Evolutionary conservation across 2,113 vertebrate species (phyloP).

Genomic region (Campylorhamphus procurvoides): DNA sequence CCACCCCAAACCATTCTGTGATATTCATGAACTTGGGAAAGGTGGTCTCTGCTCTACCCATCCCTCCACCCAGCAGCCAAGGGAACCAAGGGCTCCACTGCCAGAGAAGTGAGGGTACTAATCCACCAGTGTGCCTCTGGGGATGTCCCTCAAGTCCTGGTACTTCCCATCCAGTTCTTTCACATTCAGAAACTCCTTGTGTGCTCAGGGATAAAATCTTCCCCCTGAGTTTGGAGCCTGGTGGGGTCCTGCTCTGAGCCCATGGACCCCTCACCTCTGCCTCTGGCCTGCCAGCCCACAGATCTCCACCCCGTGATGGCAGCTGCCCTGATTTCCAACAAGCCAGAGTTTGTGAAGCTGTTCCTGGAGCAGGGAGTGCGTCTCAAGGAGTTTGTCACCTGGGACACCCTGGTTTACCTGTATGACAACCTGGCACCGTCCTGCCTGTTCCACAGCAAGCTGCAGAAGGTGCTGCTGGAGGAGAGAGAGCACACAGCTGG

Average conservation of each 20-base stretch:
- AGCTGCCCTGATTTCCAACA: conserved; percentile 88
- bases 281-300: conserved; percentile 74
- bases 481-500: conserved; percentile 15
- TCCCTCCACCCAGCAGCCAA: not conserved
- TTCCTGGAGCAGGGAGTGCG: conserved; percentile 91
- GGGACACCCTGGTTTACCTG: conserved; percentile 81
- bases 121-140: not conserved
- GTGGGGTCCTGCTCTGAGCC: not conserved
- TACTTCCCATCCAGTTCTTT: not conserved
- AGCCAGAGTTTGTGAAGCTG: conserved; percentile 89
- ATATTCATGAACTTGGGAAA: not conserved
- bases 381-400: conserved; percentile 83
- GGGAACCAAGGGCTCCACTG: not conserved
- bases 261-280: not conserved
- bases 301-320: conserved; percentile 90
- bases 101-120: not conserved
- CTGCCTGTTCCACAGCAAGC: conserved; percentile 85
- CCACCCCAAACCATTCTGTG: not conserved
- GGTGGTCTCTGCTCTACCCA: not conserved
- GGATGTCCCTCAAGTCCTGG: not conserved
- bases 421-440: conserved; percentile 81
- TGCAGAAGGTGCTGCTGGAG: conserved; percentile 79
- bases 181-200: not conserved
- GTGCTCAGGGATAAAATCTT: not conserved
- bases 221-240: not conserved